Evolutionary conservation across 1,140 invertebrate genomes (phyloP).

Genomic region (Drosophila lacertosa): DNA sequence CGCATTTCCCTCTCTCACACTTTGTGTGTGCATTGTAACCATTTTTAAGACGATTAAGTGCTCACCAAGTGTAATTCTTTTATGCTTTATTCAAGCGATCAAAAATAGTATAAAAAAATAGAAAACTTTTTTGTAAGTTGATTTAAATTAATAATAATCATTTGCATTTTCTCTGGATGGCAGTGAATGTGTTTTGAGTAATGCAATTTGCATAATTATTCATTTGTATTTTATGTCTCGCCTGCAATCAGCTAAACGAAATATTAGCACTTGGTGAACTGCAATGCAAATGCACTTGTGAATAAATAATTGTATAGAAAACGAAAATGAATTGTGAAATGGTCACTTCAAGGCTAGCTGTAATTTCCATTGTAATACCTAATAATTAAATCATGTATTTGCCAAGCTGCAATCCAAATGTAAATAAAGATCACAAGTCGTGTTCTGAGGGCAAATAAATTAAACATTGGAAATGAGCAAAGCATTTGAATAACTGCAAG

Average conservation of each 20-base stretch:
- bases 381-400: constrained; percentile 52
- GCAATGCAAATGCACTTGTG: constrained; percentile 33
- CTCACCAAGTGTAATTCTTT: constrained; percentile 23
- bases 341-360: constrained; percentile 43
- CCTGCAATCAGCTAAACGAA: constrained; percentile 50
- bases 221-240: constrained; percentile 20
- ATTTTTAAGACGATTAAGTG: constrained; percentile 54
- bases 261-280: constrained; percentile 39
- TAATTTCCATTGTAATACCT: constrained; percentile 20
- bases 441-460: constrained; percentile 61
- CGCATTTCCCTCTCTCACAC: neutral
- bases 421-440: constrained; percentile 59
- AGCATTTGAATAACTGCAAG: constrained; percentile 70
- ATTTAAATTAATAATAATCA: constrained; percentile 1
- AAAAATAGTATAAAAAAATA: neutral
- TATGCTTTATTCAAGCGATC: neutral
- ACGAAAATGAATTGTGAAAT: constrained; percentile 24
- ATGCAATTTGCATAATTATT: constrained; percentile 40
- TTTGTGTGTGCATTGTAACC: constrained; percentile 23
- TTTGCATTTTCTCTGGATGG: neutral
- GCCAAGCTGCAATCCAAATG: constrained; percentile 12
- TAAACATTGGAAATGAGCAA: constrained; percentile 57
- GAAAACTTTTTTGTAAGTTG: neutral
- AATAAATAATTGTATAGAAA: constrained; percentile 20
- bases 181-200: constrained; percentile 3